Conservation (phyloP, 2,113 vertebrate genomes). For the Scomber japonicus region DNA sequence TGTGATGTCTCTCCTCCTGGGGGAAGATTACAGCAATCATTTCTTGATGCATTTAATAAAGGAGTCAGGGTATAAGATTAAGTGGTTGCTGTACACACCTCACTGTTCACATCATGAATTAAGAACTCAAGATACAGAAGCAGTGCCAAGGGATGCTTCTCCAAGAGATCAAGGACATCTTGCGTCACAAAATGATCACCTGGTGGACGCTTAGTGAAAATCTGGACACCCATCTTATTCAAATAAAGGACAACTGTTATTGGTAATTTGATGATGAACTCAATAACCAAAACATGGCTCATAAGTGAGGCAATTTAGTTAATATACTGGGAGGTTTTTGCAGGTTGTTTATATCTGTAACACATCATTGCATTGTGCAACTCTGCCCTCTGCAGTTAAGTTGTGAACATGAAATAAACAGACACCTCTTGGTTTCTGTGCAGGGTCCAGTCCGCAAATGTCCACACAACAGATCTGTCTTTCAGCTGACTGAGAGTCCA, state of each 20-base stretch:
- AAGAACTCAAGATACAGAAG: constrained; percentile 79
- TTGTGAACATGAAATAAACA: neutral
- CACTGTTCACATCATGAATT: constrained; percentile 67
- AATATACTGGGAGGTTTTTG: constrained; percentile 1
- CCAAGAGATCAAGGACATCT: constrained; percentile 67
- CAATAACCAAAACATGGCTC: constrained; percentile 2
- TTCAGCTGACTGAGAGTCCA: constrained; percentile 64
- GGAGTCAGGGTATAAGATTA: constrained; percentile 20
- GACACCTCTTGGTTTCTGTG: constrained; percentile 78
- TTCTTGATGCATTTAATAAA: constrained; percentile 41
- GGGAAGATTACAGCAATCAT: constrained; percentile 40
- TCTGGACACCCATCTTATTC: constrained; percentile 74
- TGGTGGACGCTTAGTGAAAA: constrained; percentile 73
- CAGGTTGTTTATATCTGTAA: neutral
- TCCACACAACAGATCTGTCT: constrained; percentile 71
- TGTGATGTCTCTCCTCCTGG: constrained; percentile 80
- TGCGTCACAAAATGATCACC: constrained; percentile 54
- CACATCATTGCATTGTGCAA: constrained; percentile 40
- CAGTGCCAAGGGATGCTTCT: constrained; percentile 66
- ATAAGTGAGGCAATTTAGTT: constrained; percentile 16
- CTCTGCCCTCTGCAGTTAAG: constrained; percentile 73
- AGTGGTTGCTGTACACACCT: constrained; percentile 61
- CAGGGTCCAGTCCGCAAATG: constrained; percentile 78
- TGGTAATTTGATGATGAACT: neutral
- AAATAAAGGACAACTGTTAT: constrained; percentile 28